Evolutionary conservation across 2,113 vertebrate species (phyloP).

Genomic region (Plotosus lineatus): DNA sequence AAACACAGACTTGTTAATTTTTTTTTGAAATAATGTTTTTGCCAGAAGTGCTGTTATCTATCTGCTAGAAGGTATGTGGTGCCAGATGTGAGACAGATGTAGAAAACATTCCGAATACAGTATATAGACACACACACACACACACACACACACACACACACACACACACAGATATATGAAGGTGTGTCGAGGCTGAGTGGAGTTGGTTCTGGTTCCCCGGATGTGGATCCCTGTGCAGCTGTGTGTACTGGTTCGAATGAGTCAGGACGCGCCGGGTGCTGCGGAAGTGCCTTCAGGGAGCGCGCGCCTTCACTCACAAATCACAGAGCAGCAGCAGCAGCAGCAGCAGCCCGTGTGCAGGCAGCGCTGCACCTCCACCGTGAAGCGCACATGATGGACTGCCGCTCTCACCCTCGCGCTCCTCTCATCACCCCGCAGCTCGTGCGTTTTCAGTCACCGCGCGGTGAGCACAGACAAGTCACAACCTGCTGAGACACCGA

Average conservation of each 20-base stretch:
- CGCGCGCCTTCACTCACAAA: conserved; percentile 36
- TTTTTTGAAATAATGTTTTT: no score
- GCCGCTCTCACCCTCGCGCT: conserved; percentile 59
- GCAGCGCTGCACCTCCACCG: conserved; percentile 1
- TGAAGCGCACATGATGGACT: conserved; percentile 57
- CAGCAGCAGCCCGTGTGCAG: conserved; percentile 7
- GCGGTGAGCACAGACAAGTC: conserved; percentile 19
- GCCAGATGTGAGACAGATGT: no score
- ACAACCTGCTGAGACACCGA: conserved; percentile 67
- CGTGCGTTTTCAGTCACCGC: conserved; percentile 27
- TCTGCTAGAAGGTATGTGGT: no score
- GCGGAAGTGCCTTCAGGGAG: conserved; percentile 34
- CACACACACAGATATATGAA: no score
- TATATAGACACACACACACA: no score
- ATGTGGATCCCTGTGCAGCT: conserved; percentile 3
- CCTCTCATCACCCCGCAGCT: conserved; percentile 60
- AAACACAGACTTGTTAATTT: no score
- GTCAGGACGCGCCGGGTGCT: conserved; percentile 35
- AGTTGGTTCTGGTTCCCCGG: conserved; percentile 1
- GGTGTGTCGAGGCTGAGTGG: no score
- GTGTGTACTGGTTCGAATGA: conserved; percentile 22
- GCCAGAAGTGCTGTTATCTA: no score
- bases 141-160: no score
- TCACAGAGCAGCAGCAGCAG: conserved; percentile 38
- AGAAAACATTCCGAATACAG: no score